Evolutionary conservation across 2,888 invertebrate genomes (phyloP).

Genomic region (Lasiommata megera): DNA sequence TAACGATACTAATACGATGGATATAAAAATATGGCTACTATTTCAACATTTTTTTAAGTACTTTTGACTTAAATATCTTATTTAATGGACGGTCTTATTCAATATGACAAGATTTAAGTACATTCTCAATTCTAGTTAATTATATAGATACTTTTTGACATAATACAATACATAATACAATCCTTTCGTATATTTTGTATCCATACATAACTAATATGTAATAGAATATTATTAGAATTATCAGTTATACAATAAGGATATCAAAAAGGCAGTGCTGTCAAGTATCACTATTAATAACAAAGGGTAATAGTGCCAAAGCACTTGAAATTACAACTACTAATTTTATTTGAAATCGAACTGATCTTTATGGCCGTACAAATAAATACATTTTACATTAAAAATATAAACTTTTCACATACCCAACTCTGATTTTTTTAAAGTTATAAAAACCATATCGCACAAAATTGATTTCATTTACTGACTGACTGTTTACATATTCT

Average conservation of each 20-base stretch:
- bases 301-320: no score
- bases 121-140: background rate
- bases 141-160: background rate
- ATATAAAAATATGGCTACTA: background rate
- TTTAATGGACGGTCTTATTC: conserved; percentile 5
- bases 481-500: no score
- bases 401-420: no score
- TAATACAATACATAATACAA: background rate
- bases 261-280: background rate
- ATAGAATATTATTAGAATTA: background rate
- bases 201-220: background rate
- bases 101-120: conserved; percentile 9
- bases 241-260: background rate
- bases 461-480: no score
- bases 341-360: no score
- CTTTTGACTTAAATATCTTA: background rate
- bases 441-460: no score
- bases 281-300: background rate
- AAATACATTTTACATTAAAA: no score
- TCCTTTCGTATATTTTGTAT: background rate
- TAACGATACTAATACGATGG: background rate
- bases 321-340: no score
- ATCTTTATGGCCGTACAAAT: no score
- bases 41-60: background rate
- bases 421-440: no score